Evolutionary conservation across 2,888 invertebrate species (phyloP).

Genomic region (Aphrophora alni): DNA sequence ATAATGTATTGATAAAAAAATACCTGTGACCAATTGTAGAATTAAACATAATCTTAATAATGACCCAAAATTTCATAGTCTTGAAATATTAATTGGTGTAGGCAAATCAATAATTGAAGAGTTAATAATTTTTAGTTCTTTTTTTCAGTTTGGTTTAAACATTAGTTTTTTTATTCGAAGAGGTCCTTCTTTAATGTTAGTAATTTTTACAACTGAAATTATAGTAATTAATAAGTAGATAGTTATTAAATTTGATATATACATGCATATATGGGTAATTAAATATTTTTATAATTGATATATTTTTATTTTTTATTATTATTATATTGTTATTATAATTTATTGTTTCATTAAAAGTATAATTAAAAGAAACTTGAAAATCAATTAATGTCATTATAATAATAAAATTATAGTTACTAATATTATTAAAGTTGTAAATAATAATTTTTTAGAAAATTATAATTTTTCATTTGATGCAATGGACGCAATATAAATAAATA

Average conservation of each 20-base stretch:
- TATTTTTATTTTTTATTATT: no score
- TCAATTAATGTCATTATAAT: no score
- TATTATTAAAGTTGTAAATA: no score
- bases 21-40: conserved; percentile 51
- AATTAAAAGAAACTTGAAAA: no score
- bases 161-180: conserved; percentile 56
- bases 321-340: no score
- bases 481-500: conserved; percentile 68
- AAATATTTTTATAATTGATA: no score
- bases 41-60: background rate
- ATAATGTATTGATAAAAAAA: conserved; percentile 75
- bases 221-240: conserved; percentile 57
- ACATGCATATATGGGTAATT: background rate
- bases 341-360: no score
- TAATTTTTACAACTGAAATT: conserved; percentile 66
- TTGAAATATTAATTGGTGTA: background rate
- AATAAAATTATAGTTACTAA: no score
- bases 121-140: conserved; percentile 63
- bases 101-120: conserved; percentile 63
- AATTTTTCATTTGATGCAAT: no score
- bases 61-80: no score
- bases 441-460: no score
- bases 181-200: conserved; percentile 63
- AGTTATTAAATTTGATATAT: background rate
- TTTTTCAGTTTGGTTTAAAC: conserved; percentile 52